Percentiles rank a stretch among this genome's conserved stretches.
Evolutionary conservation across 2,797 vertebrate species (phyloP).

Genomic region (Pangasius mekongensis): DNA sequence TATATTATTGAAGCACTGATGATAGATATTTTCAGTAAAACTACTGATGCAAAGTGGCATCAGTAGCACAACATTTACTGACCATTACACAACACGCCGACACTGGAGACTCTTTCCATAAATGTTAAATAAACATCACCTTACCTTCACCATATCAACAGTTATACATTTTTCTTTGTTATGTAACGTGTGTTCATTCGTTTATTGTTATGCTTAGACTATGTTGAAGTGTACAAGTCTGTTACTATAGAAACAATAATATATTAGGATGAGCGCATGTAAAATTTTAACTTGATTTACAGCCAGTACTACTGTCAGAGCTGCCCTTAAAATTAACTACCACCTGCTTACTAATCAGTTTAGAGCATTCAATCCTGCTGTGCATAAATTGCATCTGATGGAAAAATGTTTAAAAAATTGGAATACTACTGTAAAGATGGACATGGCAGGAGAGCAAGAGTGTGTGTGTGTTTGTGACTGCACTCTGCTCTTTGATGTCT

Average conservation of each 20-base stretch:
- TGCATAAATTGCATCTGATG: not conserved
- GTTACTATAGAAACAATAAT: not conserved
- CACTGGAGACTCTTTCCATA: not conserved
- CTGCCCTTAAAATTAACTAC: no score
- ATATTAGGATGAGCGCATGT: not conserved
- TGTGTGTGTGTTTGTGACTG: not conserved
- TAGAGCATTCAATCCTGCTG: no score
- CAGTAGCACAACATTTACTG: no score
- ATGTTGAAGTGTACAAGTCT: not conserved
- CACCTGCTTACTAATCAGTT: not conserved
- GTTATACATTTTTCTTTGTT: not conserved
- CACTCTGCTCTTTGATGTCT: constrained; percentile 29
- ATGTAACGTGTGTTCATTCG: no score
- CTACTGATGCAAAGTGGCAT: not conserved
- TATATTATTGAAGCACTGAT: not conserved
- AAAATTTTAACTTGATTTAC: not conserved
- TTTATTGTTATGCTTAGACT: not conserved
- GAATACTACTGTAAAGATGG: not conserved
- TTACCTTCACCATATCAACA: not conserved
- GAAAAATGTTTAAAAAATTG: not conserved
- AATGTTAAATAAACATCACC: not conserved
- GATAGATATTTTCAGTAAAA: not conserved
- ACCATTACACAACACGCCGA: not conserved
- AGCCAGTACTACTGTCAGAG: not conserved
- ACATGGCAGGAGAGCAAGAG: not conserved